phyloP scores from a whole-genome alignment of 2,797 vertebrate species.

The Etheostoma perlongum region DNA sequence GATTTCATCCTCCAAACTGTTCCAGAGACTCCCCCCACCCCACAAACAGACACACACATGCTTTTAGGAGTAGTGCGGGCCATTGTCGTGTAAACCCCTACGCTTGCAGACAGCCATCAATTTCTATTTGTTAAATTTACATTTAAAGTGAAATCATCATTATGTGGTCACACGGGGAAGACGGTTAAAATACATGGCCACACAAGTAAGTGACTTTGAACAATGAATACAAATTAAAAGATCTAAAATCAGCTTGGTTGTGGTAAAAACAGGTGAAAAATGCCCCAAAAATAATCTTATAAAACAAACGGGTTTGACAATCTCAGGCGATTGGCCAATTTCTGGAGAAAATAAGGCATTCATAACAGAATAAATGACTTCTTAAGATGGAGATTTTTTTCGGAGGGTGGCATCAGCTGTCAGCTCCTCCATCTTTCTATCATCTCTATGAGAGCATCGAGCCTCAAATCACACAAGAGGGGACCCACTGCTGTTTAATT shows the following conservation, averaged over 20 bases:
- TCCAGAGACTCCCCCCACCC: too few species aligned
- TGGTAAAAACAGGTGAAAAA: neutral
- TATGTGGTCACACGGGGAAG: neutral
- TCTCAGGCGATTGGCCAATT: neutral
- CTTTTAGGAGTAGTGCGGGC: too few species aligned
- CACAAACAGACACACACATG: too few species aligned
- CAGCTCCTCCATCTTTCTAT: constrained; percentile 21
- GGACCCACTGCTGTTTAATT: constrained; percentile 73
- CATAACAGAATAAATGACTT: constrained; percentile 16
- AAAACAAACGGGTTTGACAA: neutral
- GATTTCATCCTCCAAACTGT: too few species aligned
- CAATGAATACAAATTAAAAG: neutral
- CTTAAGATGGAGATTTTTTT: constrained; percentile 42
- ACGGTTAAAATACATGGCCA: neutral
- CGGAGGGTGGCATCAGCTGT: constrained; percentile 4
- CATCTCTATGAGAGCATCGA: constrained; percentile 57
- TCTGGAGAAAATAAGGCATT: constrained; percentile 36
- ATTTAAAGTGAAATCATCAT: neutral
- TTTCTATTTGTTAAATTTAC: neutral
- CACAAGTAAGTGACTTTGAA: neutral
- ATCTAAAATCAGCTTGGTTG: too few species aligned
- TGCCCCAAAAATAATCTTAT: too few species aligned
- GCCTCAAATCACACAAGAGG: constrained; percentile 66
- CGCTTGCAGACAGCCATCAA: neutral
- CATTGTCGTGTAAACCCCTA: too few species aligned